Conservation (phyloP, 2,797 vertebrate genomes). For the Pyrrhura leucotis region DNA sequence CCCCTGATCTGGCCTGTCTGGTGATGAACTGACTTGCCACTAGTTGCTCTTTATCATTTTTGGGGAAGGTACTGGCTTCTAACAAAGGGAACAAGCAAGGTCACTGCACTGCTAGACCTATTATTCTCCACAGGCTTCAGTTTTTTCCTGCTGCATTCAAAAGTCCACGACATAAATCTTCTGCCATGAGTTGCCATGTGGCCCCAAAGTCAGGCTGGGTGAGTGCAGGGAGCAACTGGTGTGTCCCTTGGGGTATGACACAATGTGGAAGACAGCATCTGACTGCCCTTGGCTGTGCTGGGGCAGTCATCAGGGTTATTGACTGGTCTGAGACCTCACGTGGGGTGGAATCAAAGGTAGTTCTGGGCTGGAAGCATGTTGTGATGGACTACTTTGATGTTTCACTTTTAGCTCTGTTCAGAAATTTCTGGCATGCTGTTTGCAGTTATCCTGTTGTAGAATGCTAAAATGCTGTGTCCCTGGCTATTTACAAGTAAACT, state of each 20-base stretch:
- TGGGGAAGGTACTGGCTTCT: background rate
- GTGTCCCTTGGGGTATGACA: background rate
- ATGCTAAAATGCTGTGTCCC: background rate
- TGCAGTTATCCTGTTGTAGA: background rate
- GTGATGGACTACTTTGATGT: background rate
- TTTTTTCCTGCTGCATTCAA: background rate
- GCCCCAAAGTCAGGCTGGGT: background rate
- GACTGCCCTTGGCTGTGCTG: background rate
- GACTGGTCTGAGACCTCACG: rapidly evolving
- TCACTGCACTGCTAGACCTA: background rate
- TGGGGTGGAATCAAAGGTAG: background rate
- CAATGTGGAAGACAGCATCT: background rate
- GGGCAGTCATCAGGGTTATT: rapidly evolving
- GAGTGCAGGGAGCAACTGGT: background rate
- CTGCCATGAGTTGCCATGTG: background rate
- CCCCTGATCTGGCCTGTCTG: rapidly evolving
- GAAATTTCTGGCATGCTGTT: background rate
- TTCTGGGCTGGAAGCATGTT: background rate
- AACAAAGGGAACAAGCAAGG: background rate
- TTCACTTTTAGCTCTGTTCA: background rate
- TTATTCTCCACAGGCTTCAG: background rate
- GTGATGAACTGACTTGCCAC: rapidly evolving
- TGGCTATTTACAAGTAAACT: background rate
- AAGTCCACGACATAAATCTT: background rate
- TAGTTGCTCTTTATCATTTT: rapidly evolving